These are phyloP conservation scores for Scelioninae gen. 1 DNA, from an alignment of 2,888 invertebrate genomes.

Conservation along the genomic window DNA sequence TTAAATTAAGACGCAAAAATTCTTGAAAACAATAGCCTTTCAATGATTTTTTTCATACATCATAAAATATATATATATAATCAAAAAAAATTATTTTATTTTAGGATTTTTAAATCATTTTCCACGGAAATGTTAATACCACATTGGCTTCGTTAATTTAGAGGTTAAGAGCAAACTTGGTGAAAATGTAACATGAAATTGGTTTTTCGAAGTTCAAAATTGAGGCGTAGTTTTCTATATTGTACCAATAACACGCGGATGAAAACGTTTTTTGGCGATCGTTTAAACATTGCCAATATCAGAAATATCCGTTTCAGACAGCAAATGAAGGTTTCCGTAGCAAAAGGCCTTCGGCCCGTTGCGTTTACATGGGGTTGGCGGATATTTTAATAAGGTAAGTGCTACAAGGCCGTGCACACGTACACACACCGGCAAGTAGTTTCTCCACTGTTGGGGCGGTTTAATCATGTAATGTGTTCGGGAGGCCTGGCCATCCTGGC, in stretches of 20 bases:
- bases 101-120: no score
- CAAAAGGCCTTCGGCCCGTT: conserved; percentile 63
- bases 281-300: conserved; percentile 41
- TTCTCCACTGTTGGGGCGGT: conserved; percentile 80
- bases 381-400: conserved; percentile 85
- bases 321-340: conserved; percentile 61
- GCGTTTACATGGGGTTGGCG: conserved; percentile 73
- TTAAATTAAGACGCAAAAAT: no score
- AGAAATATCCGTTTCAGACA: conserved; percentile 41
- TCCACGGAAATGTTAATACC: no score
- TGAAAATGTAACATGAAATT: not conserved
- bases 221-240: not conserved
- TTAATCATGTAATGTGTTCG: conserved; percentile 85
- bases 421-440: conserved; percentile 72
- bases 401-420: conserved; percentile 80
- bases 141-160: no score
- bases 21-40: no score
- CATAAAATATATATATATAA: no score
- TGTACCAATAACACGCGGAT: conserved; percentile 16
- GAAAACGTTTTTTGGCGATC: conserved; percentile 50
- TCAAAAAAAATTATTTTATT: no score
- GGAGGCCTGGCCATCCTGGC: conserved; percentile 80
- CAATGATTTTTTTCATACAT: no score
- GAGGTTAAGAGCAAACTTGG: not conserved
- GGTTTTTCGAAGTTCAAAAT: not conserved